These are phyloP conservation scores for Xenus cinereus DNA, from an alignment of 2,113 vertebrate genomes.

Conservation along the genomic window DNA sequence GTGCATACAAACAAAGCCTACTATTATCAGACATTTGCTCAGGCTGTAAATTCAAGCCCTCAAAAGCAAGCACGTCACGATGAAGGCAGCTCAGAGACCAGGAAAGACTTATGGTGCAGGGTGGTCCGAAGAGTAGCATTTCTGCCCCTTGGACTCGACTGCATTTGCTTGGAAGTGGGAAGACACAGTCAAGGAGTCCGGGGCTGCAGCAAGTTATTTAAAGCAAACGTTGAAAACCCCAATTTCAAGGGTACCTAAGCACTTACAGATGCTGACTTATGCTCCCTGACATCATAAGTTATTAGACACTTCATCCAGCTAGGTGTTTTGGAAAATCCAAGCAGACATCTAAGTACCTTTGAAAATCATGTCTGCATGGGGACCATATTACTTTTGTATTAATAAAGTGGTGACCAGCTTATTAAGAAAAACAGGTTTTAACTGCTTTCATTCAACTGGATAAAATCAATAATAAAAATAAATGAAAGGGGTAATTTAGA, in stretches of 20 bases:
- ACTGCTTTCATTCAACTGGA: not conserved
- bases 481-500: not conserved
- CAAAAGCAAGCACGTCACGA: rapidly evolving
- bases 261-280: slow-evolving; percentile 10
- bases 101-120: not conserved
- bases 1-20: not conserved
- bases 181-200: not conserved
- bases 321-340: slow-evolving; percentile 6
- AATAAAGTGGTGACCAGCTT: not conserved
- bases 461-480: not conserved
- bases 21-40: not conserved
- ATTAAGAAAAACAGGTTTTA: not conserved
- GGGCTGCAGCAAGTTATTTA: not conserved
- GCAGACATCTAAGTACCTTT: not conserved
- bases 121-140: not conserved
- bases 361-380: not conserved
- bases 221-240: not conserved
- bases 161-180: not conserved
- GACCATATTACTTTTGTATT: not conserved
- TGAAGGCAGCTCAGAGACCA: not conserved
- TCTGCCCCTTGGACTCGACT: not conserved
- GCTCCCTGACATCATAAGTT: not conserved
- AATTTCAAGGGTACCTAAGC: not conserved
- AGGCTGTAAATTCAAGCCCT: not conserved
- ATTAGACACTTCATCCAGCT: slow-evolving; percentile 3